Base-by-base conservation (phyloP, 2,113 vertebrate genomes). In the Aphyosemion australe region DNA sequence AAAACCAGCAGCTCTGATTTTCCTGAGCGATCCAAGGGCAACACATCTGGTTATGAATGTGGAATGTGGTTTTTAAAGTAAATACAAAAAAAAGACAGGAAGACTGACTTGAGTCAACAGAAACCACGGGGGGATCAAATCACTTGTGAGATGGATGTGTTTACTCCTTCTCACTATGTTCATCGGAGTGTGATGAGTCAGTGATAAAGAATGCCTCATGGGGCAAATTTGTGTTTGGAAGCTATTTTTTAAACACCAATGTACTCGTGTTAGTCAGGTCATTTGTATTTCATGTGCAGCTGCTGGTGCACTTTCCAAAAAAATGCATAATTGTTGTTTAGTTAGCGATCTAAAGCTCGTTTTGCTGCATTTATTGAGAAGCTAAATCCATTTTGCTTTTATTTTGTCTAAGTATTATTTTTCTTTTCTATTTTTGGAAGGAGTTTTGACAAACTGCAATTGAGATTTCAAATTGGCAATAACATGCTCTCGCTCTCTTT, bases 101-200 rank as follows among this genome's bases (percentile, higher is more conserved):
- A 79, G 73, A 88, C 65, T 82, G 82, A 80, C 68, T 84, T 59
- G 77, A 72, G 76, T 64, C 84, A 85, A 61, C 60, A 79, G 72
- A 82, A 84, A 86, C 48, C 51, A 46, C 45, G 55, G 32, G 83
- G 76, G 26, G 3, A 26, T 69, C 71, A 83, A 82, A 87, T 83
- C 49, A 59, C 74, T 78, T 37, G 72, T 87, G 55, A 62, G 58
- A 74, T 62, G 52, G 65, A 88, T 77, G 81, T 84, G 86, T 86
- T 81, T 26, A 26, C 26, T 78, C 64, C 72, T 53, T 32, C 79
- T 55, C 50, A 56, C 56, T 53, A 19, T 72, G 69, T 66, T 89
- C 76, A 72, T 63, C 59, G 51, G 65, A 86, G 69, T 20, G 2
- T 69, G 56, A 65, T 72, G 65, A 52, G 76, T 78, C 57, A 61